Evolutionary conservation across 2,797 vertebrate genomes (phyloP), one percentile per base, ranked within the genome.

Genomic region (Microctenopoma stevenorrisi): DNA sequence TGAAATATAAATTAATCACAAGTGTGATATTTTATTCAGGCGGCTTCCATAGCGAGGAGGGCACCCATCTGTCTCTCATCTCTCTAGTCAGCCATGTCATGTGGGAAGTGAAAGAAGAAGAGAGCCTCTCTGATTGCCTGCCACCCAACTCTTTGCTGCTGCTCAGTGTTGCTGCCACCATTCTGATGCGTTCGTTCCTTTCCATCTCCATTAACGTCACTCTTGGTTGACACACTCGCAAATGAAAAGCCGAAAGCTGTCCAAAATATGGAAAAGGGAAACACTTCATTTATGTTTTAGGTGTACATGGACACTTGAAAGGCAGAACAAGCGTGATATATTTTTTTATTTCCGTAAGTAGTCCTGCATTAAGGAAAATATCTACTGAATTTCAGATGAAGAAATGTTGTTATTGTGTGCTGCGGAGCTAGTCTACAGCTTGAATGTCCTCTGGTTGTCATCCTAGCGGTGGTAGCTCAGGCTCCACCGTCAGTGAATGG

Each of bases 1-100:
- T 81, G 80, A 90, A 88, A 87, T 83, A 93, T 93, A 58, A 92
- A 94, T 93, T 89, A 91, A 90, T 90, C 84, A 91, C 78, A 82
- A 76, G 84, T 83, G 55, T 73, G 75, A 94, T 94, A 87, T 93
- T 93, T 94, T 93, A 94, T 94, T 93, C 86, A 94, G 79, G 58
- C 74, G 76, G 55, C 84, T 54, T 85, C 59, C 25, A 84, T 72
- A 42, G 73, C 52, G 42, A 86, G 79, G 53, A 35, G 54, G 68
- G 74, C 87, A 68, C 79, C 89, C 89, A 90, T 92, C 90, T 90
- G 89, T 88, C 90, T 86, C 84, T 82, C 74, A 76, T 92, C 89
- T 88, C 72, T 73, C 84, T 74, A 79, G 87, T 88, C 86, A 89
- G 80, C 82, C 85, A 76, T 89, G 87, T 89, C 89, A 90, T 85